These are phyloP conservation scores for Cataglyphis albicans DNA, from an alignment of 2,888 invertebrate genomes.

Conservation along the genomic window DNA sequence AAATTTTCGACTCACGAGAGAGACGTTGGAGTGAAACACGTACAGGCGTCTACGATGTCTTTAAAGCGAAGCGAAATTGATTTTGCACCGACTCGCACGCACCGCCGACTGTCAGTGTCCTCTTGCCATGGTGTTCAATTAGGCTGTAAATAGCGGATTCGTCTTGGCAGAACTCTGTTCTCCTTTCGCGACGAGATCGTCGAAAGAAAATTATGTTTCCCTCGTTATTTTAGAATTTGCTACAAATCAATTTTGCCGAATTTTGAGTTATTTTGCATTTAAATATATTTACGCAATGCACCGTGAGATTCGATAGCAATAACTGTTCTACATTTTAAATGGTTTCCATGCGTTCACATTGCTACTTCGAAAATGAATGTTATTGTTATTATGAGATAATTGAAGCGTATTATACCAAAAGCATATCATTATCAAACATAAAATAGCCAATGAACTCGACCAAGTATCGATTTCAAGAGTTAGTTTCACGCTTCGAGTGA, in stretches of 20 bases:
- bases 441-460: conserved; percentile 27
- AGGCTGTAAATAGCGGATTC: conserved; percentile 74
- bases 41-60: conserved; percentile 67
- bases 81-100: conserved; percentile 89
- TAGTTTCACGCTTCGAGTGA: conserved; percentile 38
- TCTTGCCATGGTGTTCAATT: conserved; percentile 74
- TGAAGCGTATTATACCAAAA: neutral
- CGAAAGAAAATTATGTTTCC: neutral
- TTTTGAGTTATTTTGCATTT: neutral
- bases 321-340: conserved; percentile 13
- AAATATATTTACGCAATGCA: neutral
- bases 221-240: neutral
- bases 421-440: conserved; percentile 4
- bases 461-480: conserved; percentile 22
- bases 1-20: conserved; percentile 72
- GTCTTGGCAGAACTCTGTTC: conserved; percentile 69
- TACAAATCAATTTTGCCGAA: neutral
- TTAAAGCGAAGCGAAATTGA: conserved; percentile 84
- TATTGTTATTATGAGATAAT: conserved; percentile 28
- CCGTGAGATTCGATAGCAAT: neutral
- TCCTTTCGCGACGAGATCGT: conserved; percentile 4
- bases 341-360: neutral
- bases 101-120: conserved; percentile 80
- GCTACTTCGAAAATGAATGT: neutral
- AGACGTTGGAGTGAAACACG: conserved; percentile 82